Evolutionary conservation across 2,888 invertebrate genomes (phyloP), one percentile per base, ranked within the genome.

Genomic region (Camponotus fellah): DNA sequence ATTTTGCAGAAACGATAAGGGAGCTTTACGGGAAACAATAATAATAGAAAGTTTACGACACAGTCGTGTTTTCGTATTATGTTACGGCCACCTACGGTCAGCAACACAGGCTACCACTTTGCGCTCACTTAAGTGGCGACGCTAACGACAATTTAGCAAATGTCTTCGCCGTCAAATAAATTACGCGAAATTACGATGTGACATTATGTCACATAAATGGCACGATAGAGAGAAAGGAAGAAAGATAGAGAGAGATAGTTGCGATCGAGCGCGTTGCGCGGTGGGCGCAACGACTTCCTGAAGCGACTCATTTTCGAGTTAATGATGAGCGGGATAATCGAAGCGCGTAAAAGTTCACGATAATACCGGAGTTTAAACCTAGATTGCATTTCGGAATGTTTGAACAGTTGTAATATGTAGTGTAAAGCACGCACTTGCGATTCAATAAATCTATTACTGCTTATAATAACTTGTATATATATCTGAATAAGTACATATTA

Each of bases 31-130:
- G 71, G 77, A 77, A 88, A 91, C 87, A 87, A 91, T 91, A 87
- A 91, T 87, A 86, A 88, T 85, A 88, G 49, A 68, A 82, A 86
- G 82, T 88, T 91, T 89, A 88, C 86, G 89, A 85, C 83, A 89
- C 77, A 74, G 82, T 40, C 72, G 64, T 58, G 88, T 84, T 85
- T 81, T 85, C 86, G 74, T 72, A 82, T 86, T 83, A 82, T 53
- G 85, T 89, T 83, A 88, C 88, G 93, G 92, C 94, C 93, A 92
- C 93, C 94, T 92, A 92, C 91, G 90, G 94, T 69, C 86, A 71
- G 80, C 69, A 87, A 94, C 94, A 94, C 91, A 92, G 89, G 90
- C 94, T 92, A 90, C 93, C 94, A 94, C 94, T 94, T 94, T 93
- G 93, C 93, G 93, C 93, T 92, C 93, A 93, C 94, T 94, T 93